Conservation (phyloP, 2,888 invertebrate species). For the Eilema griseolum region DNA sequence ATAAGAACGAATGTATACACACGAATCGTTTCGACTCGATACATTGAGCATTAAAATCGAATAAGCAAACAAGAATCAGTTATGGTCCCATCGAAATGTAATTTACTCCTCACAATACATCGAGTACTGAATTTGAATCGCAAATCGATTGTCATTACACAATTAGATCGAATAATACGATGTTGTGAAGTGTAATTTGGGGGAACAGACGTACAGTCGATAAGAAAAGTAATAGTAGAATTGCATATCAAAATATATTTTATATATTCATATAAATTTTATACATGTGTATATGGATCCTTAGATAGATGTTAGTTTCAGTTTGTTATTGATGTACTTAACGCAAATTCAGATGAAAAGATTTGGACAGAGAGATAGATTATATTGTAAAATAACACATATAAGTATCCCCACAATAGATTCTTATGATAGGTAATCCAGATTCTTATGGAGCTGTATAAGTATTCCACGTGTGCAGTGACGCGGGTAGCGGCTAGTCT, state of each 20-base stretch:
- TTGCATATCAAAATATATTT: not conserved
- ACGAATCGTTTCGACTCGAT: constrained; percentile 22
- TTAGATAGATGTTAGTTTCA: too few species aligned
- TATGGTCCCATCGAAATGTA: constrained; percentile 54
- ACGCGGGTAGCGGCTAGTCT: too few species aligned
- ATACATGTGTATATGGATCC: too few species aligned
- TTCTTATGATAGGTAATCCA: too few species aligned
- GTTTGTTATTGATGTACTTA: not conserved
- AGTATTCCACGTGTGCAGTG: too few species aligned
- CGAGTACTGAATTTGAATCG: constrained; percentile 52
- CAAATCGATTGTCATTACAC: constrained; percentile 26
- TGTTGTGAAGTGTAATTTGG: not conserved
- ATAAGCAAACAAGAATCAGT: constrained; percentile 55
- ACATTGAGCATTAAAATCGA: constrained; percentile 39
- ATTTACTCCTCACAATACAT: constrained; percentile 59
- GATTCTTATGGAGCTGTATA: too few species aligned
- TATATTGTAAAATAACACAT: too few species aligned
- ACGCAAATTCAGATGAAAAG: too few species aligned
- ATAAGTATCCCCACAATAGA: too few species aligned
- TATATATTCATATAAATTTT: not conserved
- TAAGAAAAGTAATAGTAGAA: not conserved
- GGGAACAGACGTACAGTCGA: constrained; percentile 1
- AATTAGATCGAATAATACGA: constrained; percentile 7
- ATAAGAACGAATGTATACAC: constrained; percentile 10
- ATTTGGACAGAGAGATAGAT: too few species aligned